Base-by-base conservation (phyloP, 2,888 invertebrate genomes). In the Cheilosia scutellata region DNA sequence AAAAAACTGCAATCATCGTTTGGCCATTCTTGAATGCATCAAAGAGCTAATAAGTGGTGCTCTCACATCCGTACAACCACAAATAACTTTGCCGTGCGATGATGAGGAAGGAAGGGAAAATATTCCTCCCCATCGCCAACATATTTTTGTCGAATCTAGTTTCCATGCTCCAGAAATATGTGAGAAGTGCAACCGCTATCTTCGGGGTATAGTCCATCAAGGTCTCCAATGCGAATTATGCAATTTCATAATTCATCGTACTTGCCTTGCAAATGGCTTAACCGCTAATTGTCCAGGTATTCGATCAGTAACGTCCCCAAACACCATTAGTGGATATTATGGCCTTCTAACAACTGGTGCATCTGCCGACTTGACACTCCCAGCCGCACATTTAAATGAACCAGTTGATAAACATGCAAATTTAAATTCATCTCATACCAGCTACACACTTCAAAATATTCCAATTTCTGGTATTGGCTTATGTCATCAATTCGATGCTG, bases 181-280 rank as follows among this genome's bases (percentile, higher is more conserved):
- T 92, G 95, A 95, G 91, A 95, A 95, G 91, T 96, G 96, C 92
- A 94, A 95, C 91, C 95, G 95, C 91, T 95, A 94, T 91, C 93
- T 96, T 87, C 93, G 95, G 88, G 96, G 96, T 57, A 92, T 96
- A 55, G 93, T 95, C 89, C 95, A 95, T 89, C 96, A 96, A 92
- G 96, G 96, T 63, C 94, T 95, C 82, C 93, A 95, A 87, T 96
- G 96, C 91, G 94, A 95, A 93, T 95, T 94, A 90, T 96, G 96
- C 91, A 95, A 95, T 75, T 92, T 95, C 88, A 94, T 95, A 83
- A 94, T 95, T 88, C 96, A 96, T 92, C 93, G 95, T 87, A 95
- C 95, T 87, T 96, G 96, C 91, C 94, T 95, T 58, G 94, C 95
- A 51, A 94, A 94, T 77, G 95, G 95, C 82, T 92, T 95, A 87